Conservation (phyloP, 2,113 vertebrate species). For the Vanacampus margaritifer region DNA sequence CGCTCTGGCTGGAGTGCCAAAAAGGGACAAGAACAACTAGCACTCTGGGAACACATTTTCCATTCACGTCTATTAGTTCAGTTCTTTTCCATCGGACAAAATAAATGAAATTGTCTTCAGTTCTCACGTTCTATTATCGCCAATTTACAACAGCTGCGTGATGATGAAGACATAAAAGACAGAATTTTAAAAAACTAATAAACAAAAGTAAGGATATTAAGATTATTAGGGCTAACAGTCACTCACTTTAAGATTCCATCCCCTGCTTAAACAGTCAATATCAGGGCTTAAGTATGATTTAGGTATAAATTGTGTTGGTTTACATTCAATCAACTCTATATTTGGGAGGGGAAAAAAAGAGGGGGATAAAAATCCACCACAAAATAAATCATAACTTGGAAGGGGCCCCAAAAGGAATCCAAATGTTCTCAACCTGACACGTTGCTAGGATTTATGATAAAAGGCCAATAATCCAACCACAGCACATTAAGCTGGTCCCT, state of each 20-base stretch:
- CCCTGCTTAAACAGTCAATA: constrained; percentile 14
- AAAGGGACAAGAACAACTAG: constrained; percentile 40
- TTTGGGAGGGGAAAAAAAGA: constrained; percentile 41
- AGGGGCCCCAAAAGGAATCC: neutral
- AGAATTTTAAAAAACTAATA: neutral
- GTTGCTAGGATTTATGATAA: neutral
- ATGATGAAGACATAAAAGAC: constrained; percentile 34
- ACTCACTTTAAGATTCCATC: constrained; percentile 10
- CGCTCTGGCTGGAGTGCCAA: constrained; percentile 54
- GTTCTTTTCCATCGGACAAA: constrained; percentile 31
- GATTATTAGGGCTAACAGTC: neutral
- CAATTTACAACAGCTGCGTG: constrained; percentile 33
- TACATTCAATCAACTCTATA: constrained; percentile 67
- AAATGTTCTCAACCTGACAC: neutral
- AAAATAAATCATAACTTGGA: neutral
- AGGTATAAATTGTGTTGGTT: constrained; percentile 40
- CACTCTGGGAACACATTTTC: constrained; percentile 35
- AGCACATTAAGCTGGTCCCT: neutral
- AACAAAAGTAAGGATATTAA: neutral
- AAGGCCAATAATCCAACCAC: constrained; percentile 18
- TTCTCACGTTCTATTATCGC: constrained; percentile 32
- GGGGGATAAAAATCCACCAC: constrained; percentile 21
- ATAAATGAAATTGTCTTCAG: constrained; percentile 17
- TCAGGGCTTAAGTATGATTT: constrained; percentile 11
- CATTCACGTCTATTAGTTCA: constrained; percentile 19